A percentile compares a stretch with the other conserved stretches of the same genome.
These are phyloP conservation scores for Heterochromis multidens DNA, from an alignment of 2,113 vertebrate genomes.

Conservation along the genomic window DNA sequence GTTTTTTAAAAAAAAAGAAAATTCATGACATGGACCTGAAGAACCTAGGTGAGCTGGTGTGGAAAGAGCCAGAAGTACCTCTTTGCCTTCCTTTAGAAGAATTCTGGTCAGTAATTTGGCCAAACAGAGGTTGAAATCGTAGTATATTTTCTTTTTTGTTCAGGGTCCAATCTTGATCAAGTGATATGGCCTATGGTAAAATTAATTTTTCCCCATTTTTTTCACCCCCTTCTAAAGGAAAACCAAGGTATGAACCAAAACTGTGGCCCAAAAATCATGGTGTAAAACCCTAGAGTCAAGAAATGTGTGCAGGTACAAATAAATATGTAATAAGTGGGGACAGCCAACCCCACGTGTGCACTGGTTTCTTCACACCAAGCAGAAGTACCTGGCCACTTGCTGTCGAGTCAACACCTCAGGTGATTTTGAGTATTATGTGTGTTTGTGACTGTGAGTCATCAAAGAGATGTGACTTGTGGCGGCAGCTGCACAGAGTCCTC, in stretches of 20 bases:
- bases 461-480: background rate
- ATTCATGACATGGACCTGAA: background rate
- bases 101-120: background rate
- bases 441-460: slow-evolving; percentile 38
- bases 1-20: background rate
- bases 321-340: background rate
- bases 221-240: background rate
- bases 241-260: background rate
- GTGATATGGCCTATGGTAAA: background rate
- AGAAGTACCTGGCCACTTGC: background rate
- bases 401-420: slow-evolving; percentile 11
- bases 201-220: accelerated
- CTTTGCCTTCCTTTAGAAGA: accelerated
- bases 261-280: background rate
- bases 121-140: background rate
- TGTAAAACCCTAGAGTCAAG: background rate
- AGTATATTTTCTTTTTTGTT: background rate
- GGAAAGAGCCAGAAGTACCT: background rate
- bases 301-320: background rate
- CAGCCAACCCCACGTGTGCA: background rate
- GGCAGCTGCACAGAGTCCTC: slow-evolving; percentile 3
- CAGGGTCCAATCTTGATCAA: background rate
- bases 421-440: slow-evolving; percentile 7
- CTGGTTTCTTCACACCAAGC: background rate
- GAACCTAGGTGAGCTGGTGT: background rate